Conservation (phyloP, 2,797 vertebrate genomes). For the Melopsittacus undulatus region DNA sequence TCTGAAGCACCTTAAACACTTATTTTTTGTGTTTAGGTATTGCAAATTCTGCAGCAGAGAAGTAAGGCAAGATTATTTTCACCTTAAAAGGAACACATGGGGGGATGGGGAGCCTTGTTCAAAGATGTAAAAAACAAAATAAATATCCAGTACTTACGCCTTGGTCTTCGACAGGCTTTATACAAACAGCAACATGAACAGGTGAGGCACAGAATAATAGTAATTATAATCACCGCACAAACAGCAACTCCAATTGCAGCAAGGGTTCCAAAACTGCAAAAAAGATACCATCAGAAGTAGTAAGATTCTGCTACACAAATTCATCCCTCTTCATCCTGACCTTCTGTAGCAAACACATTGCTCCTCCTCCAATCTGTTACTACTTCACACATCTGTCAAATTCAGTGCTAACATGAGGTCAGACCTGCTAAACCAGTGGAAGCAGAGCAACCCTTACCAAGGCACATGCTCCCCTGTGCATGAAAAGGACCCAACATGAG, state of each 20-base stretch:
- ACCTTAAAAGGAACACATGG: background rate
- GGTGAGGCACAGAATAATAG: constrained; percentile 86
- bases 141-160: constrained; percentile 79
- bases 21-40: background rate
- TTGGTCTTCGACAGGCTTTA: constrained; percentile 84
- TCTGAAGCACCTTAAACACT: background rate
- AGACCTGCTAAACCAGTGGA: background rate
- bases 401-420: background rate
- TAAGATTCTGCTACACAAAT: background rate
- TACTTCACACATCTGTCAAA: background rate
- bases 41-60: background rate
- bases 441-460: background rate
- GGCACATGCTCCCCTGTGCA: accelerated
- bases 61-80: background rate
- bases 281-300: background rate
- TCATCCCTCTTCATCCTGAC: background rate
- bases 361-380: background rate
- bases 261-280: constrained; percentile 64
- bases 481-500: accelerated
- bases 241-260: constrained; percentile 62
- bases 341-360: background rate
- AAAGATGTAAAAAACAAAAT: background rate
- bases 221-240: constrained; percentile 65
- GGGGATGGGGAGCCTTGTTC: accelerated
- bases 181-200: constrained; percentile 94